Evolutionary conservation across 2,797 vertebrate genomes (phyloP).

Genomic region (Bovichtus diacanthus): DNA sequence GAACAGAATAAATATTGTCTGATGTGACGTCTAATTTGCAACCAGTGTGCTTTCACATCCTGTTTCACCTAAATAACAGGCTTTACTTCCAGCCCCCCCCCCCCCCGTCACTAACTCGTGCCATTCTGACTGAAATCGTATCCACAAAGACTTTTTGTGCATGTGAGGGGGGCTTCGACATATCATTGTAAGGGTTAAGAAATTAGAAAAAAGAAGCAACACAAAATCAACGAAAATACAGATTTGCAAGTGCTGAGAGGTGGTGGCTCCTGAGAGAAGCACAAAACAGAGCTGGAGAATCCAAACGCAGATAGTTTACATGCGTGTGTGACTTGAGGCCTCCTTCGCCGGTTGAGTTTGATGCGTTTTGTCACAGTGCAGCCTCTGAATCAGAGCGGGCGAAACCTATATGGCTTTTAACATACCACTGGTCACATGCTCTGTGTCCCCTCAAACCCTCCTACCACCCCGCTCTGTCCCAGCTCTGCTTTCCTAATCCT

Average conservation of each 20-base stretch:
- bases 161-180: not conserved
- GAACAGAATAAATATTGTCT: conserved; percentile 47
- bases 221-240: not conserved
- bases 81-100: conserved; percentile 4
- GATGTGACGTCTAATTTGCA: conserved; percentile 6
- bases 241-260: not conserved
- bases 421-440: conserved; percentile 49
- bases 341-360: conserved; percentile 2
- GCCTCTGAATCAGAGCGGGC: conserved; percentile 10
- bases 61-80: conserved; percentile 40
- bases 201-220: not conserved
- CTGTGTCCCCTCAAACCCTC: conserved; percentile 6
- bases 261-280: not conserved
- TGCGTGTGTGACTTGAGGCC: not conserved
- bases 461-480: conserved; percentile 23
- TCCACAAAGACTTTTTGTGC: conserved; percentile 45
- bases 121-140: conserved; percentile 26
- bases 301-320: not conserved
- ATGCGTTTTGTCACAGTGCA: conserved; percentile 38
- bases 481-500: conserved; percentile 58
- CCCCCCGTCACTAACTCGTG: no score
- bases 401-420: conserved; percentile 12
- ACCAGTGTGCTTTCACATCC: conserved; percentile 26
- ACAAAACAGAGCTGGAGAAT: not conserved
- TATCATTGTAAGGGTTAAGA: not conserved